These are phyloP conservation scores for Zaprionus vittiger DNA, from an alignment of 1,140 invertebrate species.

Conservation along the genomic window DNA sequence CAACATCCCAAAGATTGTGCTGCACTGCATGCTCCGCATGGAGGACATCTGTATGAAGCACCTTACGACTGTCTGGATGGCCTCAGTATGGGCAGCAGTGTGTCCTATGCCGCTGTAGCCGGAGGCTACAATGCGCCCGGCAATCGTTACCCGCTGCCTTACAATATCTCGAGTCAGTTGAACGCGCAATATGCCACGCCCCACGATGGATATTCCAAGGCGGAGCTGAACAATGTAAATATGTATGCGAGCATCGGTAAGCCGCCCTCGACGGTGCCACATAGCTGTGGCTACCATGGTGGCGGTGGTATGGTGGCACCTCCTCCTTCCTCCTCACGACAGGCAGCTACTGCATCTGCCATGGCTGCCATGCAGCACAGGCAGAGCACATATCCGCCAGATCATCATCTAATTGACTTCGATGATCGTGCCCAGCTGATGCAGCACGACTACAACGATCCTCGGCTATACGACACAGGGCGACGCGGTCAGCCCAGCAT, in stretches of 20 bases:
- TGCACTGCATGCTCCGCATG: conserved; percentile 31
- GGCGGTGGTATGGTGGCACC: conserved; percentile 9
- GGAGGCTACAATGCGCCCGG: conserved; percentile 80
- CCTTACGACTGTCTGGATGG: conserved; percentile 80
- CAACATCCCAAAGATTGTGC: conserved; percentile 73
- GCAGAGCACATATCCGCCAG: conserved; percentile 74
- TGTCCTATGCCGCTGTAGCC: conserved; percentile 75
- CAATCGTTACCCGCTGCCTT: conserved; percentile 81
- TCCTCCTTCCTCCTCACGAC: neutral
- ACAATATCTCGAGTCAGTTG: conserved; percentile 80
- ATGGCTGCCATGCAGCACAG: conserved; percentile 63
- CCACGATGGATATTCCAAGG: conserved; percentile 48
- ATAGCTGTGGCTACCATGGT: conserved; percentile 60
- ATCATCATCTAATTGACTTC: conserved; percentile 89
- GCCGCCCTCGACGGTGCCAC: conserved; percentile 31
- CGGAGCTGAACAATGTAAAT: conserved; percentile 44
- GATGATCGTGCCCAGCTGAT: conserved; percentile 86
- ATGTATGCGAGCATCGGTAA: conserved; percentile 66
- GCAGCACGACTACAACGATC: conserved; percentile 73
- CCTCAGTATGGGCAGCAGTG: conserved; percentile 69
- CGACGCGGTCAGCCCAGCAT: conserved; percentile 31
- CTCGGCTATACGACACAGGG: conserved; percentile 49
- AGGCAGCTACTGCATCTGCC: conserved; percentile 26
- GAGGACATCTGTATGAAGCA: conserved; percentile 66
- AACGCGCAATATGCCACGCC: conserved; percentile 70